phyloP scores from a whole-genome alignment of 53 echinoderm and acorn worm genomes.

The Glandiceps talaboti region DNA sequence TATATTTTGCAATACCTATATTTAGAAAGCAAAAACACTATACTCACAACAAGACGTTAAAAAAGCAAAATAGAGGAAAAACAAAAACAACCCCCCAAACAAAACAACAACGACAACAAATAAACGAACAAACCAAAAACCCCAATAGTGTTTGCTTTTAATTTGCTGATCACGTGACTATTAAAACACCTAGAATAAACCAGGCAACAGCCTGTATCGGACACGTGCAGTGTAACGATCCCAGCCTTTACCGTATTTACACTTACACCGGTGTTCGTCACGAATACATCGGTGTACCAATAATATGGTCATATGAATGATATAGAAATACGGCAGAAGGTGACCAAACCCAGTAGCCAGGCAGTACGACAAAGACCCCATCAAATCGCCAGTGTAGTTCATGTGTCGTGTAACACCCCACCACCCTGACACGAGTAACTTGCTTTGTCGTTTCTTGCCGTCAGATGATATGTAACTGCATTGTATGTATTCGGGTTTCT shows the following conservation, averaged over 20 bases:
- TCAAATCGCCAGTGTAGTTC: constrained; percentile 79
- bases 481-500: constrained; percentile 43
- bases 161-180: no score
- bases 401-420: constrained; percentile 77
- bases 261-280: constrained; percentile 42
- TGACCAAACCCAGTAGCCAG: constrained; percentile 35
- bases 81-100: no score
- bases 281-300: constrained; percentile 31
- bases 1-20: no score
- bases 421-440: constrained; percentile 64
- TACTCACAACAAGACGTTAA: no score
- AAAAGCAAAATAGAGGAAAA: no score
- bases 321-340: constrained; percentile 38
- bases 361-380: constrained; percentile 55
- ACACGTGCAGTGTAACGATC: constrained; percentile 27
- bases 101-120: no score
- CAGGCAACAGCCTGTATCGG: constrained; percentile 28
- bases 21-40: no score
- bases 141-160: no score
- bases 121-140: no score
- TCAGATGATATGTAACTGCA: constrained; percentile 46
- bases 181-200: constrained; percentile 11
- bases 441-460: constrained; percentile 42
- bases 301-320: constrained; percentile 32
- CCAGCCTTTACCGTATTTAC: constrained; percentile 32